These are phyloP conservation scores for Schizopygopsis malacanthus DNA, from an alignment of 2,797 vertebrate species.

Conservation along the genomic window DNA sequence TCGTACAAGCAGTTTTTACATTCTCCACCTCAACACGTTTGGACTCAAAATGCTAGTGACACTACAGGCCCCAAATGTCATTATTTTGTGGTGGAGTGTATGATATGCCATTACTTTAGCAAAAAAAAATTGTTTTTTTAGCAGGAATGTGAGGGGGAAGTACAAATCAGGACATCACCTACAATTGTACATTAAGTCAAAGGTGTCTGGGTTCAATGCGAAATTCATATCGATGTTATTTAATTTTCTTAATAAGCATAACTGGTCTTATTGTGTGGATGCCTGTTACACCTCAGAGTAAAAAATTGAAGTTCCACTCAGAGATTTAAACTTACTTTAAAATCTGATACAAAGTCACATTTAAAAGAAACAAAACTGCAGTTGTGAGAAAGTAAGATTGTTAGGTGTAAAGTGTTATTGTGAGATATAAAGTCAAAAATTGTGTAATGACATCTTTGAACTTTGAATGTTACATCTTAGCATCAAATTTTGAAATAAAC, in stretches of 20 bases:
- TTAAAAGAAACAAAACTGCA: not conserved
- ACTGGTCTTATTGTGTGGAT: no score
- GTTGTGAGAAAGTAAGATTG: not conserved
- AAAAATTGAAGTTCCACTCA: no score
- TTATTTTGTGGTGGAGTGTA: not conserved
- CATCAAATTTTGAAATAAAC: no score
- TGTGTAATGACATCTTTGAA: no score
- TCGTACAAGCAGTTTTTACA: not conserved
- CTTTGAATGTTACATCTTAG: no score
- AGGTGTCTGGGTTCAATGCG: not conserved
- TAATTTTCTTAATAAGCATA: not conserved
- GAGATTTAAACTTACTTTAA: no score
- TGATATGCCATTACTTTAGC: constrained; percentile 5
- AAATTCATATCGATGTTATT: not conserved
- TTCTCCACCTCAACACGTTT: constrained; percentile 26
- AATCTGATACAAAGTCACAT: not conserved
- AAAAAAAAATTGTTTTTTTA: not conserved
- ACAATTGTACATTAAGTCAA: not conserved
- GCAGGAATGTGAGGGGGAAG: not conserved
- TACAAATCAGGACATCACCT: not conserved
- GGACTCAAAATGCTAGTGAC: not conserved
- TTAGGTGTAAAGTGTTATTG: no score
- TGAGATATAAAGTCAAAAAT: no score
- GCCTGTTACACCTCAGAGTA: no score
- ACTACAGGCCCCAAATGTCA: not conserved